Evolutionary conservation across 2,888 invertebrate genomes (phyloP).

Genomic region (Catocala fraxini): DNA sequence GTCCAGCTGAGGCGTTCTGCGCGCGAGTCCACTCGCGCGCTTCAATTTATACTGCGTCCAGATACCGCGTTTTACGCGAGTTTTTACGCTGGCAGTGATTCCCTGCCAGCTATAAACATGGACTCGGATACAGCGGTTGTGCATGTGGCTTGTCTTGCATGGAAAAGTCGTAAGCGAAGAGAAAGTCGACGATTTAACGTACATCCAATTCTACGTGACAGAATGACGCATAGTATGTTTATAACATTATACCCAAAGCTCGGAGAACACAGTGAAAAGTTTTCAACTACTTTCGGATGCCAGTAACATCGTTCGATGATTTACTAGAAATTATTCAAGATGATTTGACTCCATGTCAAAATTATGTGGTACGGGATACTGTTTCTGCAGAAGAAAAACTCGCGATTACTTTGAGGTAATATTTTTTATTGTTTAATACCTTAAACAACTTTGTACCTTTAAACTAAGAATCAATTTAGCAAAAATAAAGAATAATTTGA

Average conservation of each 20-base stretch:
- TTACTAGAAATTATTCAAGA: conserved; percentile 19
- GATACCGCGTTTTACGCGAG: conserved; percentile 18
- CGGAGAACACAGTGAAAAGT: conserved; percentile 35
- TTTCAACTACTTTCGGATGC: conserved; percentile 41
- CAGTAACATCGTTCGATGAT: conserved; percentile 23
- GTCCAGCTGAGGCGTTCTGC: too few species aligned
- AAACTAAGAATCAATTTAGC: conserved; percentile 9
- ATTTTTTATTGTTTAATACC: conserved; percentile 6
- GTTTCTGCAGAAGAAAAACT: conserved; percentile 24
- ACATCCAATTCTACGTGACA: conserved; percentile 36
- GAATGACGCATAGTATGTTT: conserved; percentile 40
- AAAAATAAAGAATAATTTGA: conserved; percentile 14
- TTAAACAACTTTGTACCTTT: background rate
- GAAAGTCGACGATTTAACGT: conserved; percentile 17
- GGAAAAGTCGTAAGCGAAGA: conserved; percentile 11
- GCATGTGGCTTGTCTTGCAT: conserved; percentile 23
- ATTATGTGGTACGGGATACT: conserved; percentile 18
- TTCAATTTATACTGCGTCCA: background rate
- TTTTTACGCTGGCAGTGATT: conserved; percentile 8
- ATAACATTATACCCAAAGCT: conserved; percentile 38
- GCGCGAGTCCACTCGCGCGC: too few species aligned
- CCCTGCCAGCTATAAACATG: conserved; percentile 13
- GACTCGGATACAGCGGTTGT: conserved; percentile 19
- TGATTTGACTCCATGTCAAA: conserved; percentile 21
- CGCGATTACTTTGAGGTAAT: conserved; percentile 15